These are phyloP conservation scores for Megamerina dolium DNA, from an alignment of 2,888 invertebrate genomes.

Conservation along the genomic window DNA sequence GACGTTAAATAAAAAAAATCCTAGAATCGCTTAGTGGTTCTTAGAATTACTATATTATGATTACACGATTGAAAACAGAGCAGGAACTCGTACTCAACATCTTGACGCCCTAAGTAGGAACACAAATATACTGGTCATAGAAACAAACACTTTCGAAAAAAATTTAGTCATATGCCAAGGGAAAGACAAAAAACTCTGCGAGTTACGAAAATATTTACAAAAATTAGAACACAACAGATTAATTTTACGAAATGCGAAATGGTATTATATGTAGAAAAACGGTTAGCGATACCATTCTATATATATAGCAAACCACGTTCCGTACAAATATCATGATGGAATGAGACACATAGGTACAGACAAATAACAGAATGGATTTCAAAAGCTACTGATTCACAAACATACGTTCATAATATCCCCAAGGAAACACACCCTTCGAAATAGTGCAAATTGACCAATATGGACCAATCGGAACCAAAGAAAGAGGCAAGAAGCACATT, in stretches of 20 bases:
- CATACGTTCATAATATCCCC: too few relatives aligned
- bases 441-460: conserved; percentile 12
- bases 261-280: too few relatives aligned
- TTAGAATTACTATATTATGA: neutral
- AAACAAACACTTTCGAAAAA: conserved; percentile 11
- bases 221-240: too few relatives aligned
- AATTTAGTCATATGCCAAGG: conserved; percentile 13
- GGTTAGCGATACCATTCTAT: too few relatives aligned
- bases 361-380: too few relatives aligned
- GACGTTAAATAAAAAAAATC: too few relatives aligned
- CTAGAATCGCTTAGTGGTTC: neutral
- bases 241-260: too few relatives aligned
- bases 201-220: neutral
- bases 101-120: neutral
- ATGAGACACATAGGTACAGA: too few relatives aligned
- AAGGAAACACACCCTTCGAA: conserved; percentile 6
- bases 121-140: conserved; percentile 1
- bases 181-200: conserved; percentile 1
- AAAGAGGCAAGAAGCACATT: conserved; percentile 7
- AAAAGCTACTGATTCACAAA: neutral
- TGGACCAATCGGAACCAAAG: conserved; percentile 8
- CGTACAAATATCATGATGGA: neutral
- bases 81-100: neutral
- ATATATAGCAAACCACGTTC: neutral
- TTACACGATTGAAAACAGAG: neutral